These are phyloP conservation scores for Cyanoderma ruficeps DNA, from an alignment of 2,113 vertebrate species.

Conservation along the genomic window DNA sequence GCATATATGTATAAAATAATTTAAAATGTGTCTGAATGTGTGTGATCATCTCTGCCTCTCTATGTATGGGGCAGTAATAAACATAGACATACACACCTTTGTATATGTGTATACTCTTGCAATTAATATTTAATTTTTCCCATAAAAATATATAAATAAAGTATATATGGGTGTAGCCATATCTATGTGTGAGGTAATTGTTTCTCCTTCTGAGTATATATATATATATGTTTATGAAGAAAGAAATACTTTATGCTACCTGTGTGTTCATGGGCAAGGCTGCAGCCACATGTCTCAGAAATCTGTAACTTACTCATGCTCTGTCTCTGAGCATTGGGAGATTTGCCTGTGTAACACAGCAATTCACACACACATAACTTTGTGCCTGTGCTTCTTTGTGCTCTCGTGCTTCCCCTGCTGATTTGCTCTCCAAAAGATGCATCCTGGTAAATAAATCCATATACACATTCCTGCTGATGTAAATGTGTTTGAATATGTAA, in stretches of 20 bases:
- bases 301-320: background rate
- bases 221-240: background rate
- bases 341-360: background rate
- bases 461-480: rapidly evolving
- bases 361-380: too few relatives aligned
- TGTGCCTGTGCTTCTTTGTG: background rate
- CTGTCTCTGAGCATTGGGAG: background rate
- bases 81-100: rapidly evolving
- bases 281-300: rapidly evolving
- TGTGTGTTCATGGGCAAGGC: background rate
- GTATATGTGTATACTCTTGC: background rate
- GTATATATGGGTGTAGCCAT: background rate
- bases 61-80: background rate
- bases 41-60: background rate
- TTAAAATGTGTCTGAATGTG: background rate
- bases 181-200: background rate
- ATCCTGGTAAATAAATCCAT: rapidly evolving
- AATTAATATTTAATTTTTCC: background rate
- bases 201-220: background rate
- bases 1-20: background rate
- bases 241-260: background rate
- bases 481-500: background rate
- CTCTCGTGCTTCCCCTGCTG: background rate
- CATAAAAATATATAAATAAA: background rate
- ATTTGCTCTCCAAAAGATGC: background rate